Percentiles rank a stretch among this genome's conserved stretches.
Conservation (phyloP, 2,888 invertebrate genomes). For the Plutella xylostella region DNA sequence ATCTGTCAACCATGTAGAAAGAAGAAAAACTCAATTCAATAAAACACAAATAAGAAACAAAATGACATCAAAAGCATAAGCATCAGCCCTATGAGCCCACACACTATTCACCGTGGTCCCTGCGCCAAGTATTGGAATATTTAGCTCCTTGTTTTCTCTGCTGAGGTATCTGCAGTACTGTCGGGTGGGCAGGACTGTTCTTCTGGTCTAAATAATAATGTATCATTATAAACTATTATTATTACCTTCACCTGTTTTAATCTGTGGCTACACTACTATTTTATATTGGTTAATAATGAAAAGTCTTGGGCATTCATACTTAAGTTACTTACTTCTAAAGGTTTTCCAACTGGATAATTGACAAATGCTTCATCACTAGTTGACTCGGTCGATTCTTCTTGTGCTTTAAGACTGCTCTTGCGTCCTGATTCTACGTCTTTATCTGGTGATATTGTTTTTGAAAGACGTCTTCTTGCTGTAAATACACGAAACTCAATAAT, state of each 20-base stretch:
- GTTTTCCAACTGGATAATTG: conserved; percentile 83
- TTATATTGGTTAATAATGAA: too few species aligned
- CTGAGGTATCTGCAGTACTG: conserved; percentile 3
- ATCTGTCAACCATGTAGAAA: too few species aligned
- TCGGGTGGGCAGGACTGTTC: background rate
- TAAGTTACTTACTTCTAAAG: conserved; percentile 75
- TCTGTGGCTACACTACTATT: too few species aligned
- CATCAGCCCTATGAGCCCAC: background rate
- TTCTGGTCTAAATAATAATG: too few species aligned
- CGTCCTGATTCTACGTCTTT: conserved; percentile 70
- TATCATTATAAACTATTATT: too few species aligned
- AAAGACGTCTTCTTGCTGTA: conserved; percentile 53
- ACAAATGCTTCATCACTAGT: conserved; percentile 30
- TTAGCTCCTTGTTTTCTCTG: background rate
- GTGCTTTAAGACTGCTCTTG: conserved; percentile 14
- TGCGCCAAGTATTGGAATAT: background rate
- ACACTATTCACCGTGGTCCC: background rate
- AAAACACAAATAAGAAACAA: too few species aligned
- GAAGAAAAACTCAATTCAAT: too few species aligned
- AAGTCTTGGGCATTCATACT: background rate
- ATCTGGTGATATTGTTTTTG: conserved; percentile 53
- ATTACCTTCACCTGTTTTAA: too few species aligned
- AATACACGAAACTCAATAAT: background rate
- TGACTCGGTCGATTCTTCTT: background rate
- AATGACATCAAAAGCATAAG: background rate